Conservation (phyloP, 2,797 vertebrate species). For the Trematomus bernacchii region DNA sequence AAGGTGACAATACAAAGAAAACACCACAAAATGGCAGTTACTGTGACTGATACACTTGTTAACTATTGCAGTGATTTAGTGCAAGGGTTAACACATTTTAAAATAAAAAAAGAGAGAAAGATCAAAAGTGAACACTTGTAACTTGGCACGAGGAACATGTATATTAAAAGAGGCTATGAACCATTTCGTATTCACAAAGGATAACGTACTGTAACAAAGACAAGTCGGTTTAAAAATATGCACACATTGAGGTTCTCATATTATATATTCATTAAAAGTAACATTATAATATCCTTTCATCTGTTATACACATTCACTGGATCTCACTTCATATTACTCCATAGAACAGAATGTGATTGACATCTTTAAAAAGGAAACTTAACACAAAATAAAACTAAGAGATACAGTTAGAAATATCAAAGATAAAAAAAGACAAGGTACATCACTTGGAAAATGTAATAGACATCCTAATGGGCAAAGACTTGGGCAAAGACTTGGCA, state of each 20-base stretch:
- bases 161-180: slow-evolving; percentile 62
- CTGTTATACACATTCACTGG: slow-evolving; percentile 38
- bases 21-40: slow-evolving; percentile 63
- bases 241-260: slow-evolving; percentile 28
- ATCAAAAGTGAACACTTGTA: slow-evolving; percentile 75
- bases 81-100: slow-evolving; percentile 63
- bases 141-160: slow-evolving; percentile 87
- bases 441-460: slow-evolving; percentile 45
- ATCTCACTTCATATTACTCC: slow-evolving; percentile 6
- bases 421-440: slow-evolving; percentile 53
- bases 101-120: slow-evolving; percentile 50
- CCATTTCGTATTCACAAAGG: slow-evolving; percentile 48
- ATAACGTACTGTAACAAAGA: slow-evolving; percentile 50
- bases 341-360: slow-evolving; percentile 1
- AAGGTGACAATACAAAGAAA: slow-evolving; percentile 75
- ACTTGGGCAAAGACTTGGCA: slow-evolving; percentile 29
- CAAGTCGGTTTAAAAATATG: slow-evolving; percentile 37
- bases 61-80: slow-evolving; percentile 64
- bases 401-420: slow-evolving; percentile 17
- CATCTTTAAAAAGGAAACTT: slow-evolving; percentile 3
- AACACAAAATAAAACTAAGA: slow-evolving; percentile 30
- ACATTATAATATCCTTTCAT: slow-evolving; percentile 37
- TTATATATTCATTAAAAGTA: slow-evolving; percentile 30
- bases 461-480: slow-evolving; percentile 33
- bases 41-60: slow-evolving; percentile 59